Evolutionary conservation across 2,113 vertebrate species (phyloP).

Genomic region (Ginglymostoma cirratum): DNA sequence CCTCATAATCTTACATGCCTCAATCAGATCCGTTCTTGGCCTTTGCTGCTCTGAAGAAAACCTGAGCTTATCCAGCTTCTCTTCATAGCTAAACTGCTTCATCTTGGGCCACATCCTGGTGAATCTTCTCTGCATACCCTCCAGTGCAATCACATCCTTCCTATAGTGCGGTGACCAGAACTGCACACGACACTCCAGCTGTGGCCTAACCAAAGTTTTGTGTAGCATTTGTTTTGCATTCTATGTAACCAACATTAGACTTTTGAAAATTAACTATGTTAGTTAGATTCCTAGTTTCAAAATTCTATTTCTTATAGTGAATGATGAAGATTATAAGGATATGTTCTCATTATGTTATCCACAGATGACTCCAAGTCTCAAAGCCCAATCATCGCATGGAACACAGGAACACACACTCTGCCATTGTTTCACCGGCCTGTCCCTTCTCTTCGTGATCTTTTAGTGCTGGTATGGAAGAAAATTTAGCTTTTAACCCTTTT

Average conservation of each 20-base stretch:
- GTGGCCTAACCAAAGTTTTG: neutral
- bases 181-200: too few relatives aligned
- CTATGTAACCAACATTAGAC: neutral
- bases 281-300: neutral
- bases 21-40: too few relatives aligned
- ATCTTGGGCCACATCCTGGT: too few relatives aligned
- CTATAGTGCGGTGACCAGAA: too few relatives aligned
- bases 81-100: too few relatives aligned
- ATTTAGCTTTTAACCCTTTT: neutral
- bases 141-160: too few relatives aligned
- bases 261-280: neutral
- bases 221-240: neutral
- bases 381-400: conserved; percentile 39
- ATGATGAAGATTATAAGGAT: neutral
- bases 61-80: too few relatives aligned
- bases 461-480: conserved; percentile 41
- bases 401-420: conserved; percentile 43
- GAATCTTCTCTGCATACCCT: too few relatives aligned
- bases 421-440: conserved; percentile 44
- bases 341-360: neutral
- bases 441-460: conserved; percentile 40
- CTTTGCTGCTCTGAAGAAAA: too few relatives aligned
- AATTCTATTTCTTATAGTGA: neutral
- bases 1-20: too few relatives aligned
- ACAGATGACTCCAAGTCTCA: conserved; percentile 26